Conservation (phyloP, 2,113 vertebrate genomes). For the Austrofundulus limnaeus region DNA sequence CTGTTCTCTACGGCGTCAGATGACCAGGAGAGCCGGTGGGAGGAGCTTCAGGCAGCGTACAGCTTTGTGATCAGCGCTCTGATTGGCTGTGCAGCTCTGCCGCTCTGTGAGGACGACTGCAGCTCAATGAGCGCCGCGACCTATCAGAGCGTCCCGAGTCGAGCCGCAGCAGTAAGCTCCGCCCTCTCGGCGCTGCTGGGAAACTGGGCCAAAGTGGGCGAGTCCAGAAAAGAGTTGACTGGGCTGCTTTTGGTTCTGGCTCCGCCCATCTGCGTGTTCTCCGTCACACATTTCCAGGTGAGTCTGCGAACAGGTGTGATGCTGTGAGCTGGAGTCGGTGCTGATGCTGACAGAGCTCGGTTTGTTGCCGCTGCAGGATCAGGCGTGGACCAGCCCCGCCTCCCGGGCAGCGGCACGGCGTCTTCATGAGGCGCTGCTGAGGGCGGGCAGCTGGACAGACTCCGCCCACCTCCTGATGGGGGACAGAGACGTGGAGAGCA, state of each 20-base stretch:
- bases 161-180: conserved; percentile 5
- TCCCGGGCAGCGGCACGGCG: conserved; percentile 38
- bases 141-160: conserved; percentile 25
- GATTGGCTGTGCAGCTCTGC: conserved; percentile 51
- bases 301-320: background rate
- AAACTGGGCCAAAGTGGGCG: background rate
- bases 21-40: background rate
- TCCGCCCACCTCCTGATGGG: conserved; percentile 59
- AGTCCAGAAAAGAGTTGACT: background rate
- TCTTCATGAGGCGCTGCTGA: conserved; percentile 53
- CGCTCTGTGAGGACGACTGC: conserved; percentile 24
- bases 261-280: conserved; percentile 51
- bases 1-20: conserved; percentile 19
- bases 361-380: conserved; percentile 31
- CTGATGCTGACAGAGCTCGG: background rate
- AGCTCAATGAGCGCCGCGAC: background rate
- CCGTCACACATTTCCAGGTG: conserved; percentile 67
- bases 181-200: conserved; percentile 46
- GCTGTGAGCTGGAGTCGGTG: background rate
- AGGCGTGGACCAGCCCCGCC: conserved; percentile 43
- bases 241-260: conserved; percentile 36
- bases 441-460: conserved; percentile 59
- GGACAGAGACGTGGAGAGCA: background rate
- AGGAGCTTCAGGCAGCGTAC: conserved; percentile 27
- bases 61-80: conserved; percentile 26